Conservation (phyloP, 1,140 invertebrate genomes). For the Pseudomyrmex sp. region DNA sequence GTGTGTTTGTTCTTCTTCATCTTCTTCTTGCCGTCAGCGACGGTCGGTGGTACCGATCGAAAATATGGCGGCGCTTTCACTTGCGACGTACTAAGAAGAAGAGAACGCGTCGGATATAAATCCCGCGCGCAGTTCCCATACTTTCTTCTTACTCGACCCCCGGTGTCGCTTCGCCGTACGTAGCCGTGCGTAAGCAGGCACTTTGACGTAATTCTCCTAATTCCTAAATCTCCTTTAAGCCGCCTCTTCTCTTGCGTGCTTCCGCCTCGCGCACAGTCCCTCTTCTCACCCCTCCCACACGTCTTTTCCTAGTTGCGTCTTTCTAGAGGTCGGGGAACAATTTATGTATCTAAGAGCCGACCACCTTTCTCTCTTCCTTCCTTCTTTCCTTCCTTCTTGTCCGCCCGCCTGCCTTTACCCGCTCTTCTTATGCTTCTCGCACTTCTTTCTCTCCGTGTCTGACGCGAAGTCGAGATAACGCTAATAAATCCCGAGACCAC, state of each 20-base stretch:
- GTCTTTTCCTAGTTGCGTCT: conserved; percentile 66
- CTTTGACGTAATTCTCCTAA: conserved; percentile 73
- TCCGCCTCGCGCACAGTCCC: conserved; percentile 16
- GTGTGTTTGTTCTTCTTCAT: not conserved
- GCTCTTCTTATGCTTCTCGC: conserved; percentile 14
- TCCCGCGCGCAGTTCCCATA: conserved; percentile 24
- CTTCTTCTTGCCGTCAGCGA: conserved; percentile 17
- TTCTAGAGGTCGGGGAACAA: conserved; percentile 57
- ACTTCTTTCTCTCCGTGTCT: conserved; percentile 5
- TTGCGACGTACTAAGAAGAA: not conserved
- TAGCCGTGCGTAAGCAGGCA: conserved; percentile 71
- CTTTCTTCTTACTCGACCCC: conserved; percentile 26
- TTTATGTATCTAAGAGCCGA: conserved; percentile 71
- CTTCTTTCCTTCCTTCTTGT: conserved; percentile 43
- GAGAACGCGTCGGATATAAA: conserved; percentile 38
- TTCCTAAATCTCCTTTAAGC: conserved; percentile 73
- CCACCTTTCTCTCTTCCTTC: conserved; percentile 44
- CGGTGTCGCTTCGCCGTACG: conserved; percentile 53
- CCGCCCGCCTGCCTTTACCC: conserved; percentile 56
- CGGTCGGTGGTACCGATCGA: conserved; percentile 30
- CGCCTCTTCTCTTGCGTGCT: not conserved
- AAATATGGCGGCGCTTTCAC: conserved; percentile 32
- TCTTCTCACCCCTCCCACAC: conserved; percentile 40
- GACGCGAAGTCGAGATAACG: conserved; percentile 48
- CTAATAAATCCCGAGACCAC: conserved; percentile 69